phyloP scores from a whole-genome alignment of 2,113 vertebrate species.

The Microcebus murinus region DNA sequence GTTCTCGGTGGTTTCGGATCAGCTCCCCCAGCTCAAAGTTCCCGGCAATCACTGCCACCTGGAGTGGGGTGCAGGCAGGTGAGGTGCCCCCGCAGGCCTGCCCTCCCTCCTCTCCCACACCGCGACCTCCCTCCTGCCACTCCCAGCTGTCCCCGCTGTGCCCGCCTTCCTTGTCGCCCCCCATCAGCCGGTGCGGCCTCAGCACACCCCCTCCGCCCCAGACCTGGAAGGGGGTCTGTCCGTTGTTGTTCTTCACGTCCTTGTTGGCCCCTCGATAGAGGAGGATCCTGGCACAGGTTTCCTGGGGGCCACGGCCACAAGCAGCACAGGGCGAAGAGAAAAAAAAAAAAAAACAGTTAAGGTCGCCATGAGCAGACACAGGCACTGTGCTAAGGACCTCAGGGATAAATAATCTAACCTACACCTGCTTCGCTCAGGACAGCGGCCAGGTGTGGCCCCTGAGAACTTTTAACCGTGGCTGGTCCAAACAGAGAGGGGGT shows the following conservation, averaged over 20 bases:
- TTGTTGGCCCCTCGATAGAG: constrained; percentile 94
- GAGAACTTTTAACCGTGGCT: neutral
- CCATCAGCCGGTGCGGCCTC: too few relatives aligned
- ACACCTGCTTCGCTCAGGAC: neutral
- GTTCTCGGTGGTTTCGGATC: constrained; percentile 93
- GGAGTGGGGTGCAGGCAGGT: neutral
- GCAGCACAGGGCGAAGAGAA: neutral
- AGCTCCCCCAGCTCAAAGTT: constrained; percentile 96
- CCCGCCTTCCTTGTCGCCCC: neutral
- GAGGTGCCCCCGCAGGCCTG: rapidly evolving
- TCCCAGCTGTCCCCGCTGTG: rapidly evolving
- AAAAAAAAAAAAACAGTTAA: too few relatives aligned
- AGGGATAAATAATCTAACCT: neutral
- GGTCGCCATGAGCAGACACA: rapidly evolving
- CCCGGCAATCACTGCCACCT: constrained; percentile 96
- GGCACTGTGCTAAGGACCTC: neutral
- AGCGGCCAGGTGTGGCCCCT: neutral
- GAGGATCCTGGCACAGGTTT: constrained; percentile 93
- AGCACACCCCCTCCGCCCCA: neutral
- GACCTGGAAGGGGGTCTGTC: constrained; percentile 95
- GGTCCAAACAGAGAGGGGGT: too few relatives aligned
- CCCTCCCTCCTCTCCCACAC: neutral
- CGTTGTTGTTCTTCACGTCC: constrained; percentile 93
- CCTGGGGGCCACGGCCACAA: constrained; percentile 81
- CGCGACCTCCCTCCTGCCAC: neutral